These are phyloP conservation scores for Pica pica DNA, from an alignment of 2,113 vertebrate genomes.

Conservation along the genomic window DNA sequence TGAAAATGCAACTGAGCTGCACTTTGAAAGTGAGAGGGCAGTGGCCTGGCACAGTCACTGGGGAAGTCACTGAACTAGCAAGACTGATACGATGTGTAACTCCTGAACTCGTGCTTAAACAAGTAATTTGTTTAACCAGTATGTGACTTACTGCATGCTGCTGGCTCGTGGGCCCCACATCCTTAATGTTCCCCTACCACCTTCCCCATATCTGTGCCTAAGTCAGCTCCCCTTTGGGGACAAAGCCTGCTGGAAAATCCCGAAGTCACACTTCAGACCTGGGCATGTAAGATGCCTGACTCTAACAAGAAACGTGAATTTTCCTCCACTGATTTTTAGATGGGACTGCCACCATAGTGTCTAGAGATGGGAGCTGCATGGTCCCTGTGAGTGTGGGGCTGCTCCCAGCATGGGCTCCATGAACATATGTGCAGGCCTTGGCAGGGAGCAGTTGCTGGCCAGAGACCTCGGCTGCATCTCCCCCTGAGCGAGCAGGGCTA, in stretches of 20 bases:
- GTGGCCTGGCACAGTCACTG: neutral
- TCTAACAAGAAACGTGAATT: neutral
- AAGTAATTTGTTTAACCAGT: neutral
- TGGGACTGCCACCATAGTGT: neutral
- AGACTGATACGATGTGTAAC: neutral
- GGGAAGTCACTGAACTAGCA: neutral
- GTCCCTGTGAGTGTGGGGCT: fast-evolving
- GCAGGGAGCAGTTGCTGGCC: neutral
- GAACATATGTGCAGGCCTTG: neutral
- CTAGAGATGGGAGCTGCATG: neutral
- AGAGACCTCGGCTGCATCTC: neutral
- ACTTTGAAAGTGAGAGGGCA: constrained; percentile 28
- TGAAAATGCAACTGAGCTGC: neutral
- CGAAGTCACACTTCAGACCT: neutral
- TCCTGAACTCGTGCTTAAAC: neutral
- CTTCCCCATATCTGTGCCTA: neutral
- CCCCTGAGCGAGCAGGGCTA: fast-evolving
- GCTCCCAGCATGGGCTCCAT: neutral
- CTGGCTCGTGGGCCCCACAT: neutral
- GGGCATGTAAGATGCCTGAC: neutral
- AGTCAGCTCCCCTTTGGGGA: neutral
- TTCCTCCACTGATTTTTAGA: neutral
- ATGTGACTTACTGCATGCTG: neutral
- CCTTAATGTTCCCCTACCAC: neutral
- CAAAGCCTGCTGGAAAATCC: neutral